Percentiles rank a stretch among this genome's conserved stretches.
Conservation (phyloP, 1,140 invertebrate genomes). For the Cydia strobilella region DNA sequence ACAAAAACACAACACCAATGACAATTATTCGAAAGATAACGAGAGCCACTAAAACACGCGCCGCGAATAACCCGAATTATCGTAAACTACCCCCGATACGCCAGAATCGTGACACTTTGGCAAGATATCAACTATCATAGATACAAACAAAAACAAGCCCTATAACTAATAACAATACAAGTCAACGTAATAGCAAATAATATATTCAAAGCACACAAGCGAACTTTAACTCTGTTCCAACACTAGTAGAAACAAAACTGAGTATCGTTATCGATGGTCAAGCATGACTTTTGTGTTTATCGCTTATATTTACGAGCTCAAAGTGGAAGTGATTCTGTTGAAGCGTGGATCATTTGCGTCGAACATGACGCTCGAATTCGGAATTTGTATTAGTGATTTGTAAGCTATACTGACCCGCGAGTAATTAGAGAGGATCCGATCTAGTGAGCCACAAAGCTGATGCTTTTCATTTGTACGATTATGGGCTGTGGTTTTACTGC, state of each 20-base stretch:
- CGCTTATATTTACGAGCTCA: conserved; percentile 20
- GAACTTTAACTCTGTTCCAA: not conserved
- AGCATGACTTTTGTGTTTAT: conserved; percentile 13
- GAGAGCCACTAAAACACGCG: not conserved
- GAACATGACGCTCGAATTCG: not conserved
- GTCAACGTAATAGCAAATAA: not conserved
- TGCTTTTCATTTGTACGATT: not conserved
- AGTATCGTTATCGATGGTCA: not conserved
- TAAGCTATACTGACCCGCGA: not conserved
- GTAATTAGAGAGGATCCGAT: conserved; percentile 6
- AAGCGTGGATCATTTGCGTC: conserved; percentile 14
- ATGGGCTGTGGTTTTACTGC: not conserved
- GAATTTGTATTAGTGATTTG: conserved; percentile 24
- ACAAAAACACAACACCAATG: conserved; percentile 16
- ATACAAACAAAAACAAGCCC: not conserved
- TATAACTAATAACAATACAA: not conserved
- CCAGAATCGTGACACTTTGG: conserved; percentile 22
- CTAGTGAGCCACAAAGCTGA: not conserved
- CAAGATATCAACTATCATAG: not conserved
- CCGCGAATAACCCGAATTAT: conserved; percentile 23
- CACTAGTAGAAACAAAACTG: not conserved
- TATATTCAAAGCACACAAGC: not conserved
- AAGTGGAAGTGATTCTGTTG: conserved; percentile 1
- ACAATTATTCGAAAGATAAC: conserved; percentile 29
- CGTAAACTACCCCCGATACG: conserved; percentile 30